These are phyloP conservation scores for Megaustenia siamemsis DNA, from an alignment of 2,888 invertebrate species.

Conservation along the genomic window DNA sequence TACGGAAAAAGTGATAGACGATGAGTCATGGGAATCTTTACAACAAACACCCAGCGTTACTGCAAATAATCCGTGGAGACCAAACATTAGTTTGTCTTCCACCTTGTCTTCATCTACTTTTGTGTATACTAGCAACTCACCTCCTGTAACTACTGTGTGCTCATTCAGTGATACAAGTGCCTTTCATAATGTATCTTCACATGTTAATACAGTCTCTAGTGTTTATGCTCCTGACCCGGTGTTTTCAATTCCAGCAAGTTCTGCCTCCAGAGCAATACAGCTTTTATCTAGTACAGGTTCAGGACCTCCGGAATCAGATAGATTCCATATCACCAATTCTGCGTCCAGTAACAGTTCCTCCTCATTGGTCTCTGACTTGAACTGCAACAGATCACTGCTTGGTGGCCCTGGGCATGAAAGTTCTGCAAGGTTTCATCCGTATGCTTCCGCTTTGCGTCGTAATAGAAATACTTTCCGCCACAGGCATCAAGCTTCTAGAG, in stretches of 20 bases:
- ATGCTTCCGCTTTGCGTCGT: slow-evolving; percentile 8
- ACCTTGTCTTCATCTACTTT: background rate
- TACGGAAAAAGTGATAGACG: background rate
- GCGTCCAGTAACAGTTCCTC: background rate
- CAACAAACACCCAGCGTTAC: background rate
- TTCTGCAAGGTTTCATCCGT: slow-evolving; percentile 21
- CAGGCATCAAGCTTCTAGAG: background rate
- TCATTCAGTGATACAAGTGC: background rate
- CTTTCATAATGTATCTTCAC: background rate
- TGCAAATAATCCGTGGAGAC: background rate
- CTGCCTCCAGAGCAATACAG: background rate
- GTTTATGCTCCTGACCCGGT: background rate
- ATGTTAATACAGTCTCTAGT: background rate
- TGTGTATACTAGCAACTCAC: background rate
- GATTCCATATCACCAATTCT: background rate
- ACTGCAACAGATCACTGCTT: background rate
- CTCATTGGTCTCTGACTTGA: background rate
- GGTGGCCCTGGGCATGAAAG: background rate
- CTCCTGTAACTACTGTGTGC: background rate
- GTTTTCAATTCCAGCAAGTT: background rate
- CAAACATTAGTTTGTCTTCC: background rate
- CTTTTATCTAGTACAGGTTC: background rate
- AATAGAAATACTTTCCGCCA: background rate
- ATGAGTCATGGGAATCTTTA: background rate
- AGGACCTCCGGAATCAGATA: background rate